phyloP scores from a whole-genome alignment of 2,888 invertebrate genomes.

The Tribolium freemani region DNA sequence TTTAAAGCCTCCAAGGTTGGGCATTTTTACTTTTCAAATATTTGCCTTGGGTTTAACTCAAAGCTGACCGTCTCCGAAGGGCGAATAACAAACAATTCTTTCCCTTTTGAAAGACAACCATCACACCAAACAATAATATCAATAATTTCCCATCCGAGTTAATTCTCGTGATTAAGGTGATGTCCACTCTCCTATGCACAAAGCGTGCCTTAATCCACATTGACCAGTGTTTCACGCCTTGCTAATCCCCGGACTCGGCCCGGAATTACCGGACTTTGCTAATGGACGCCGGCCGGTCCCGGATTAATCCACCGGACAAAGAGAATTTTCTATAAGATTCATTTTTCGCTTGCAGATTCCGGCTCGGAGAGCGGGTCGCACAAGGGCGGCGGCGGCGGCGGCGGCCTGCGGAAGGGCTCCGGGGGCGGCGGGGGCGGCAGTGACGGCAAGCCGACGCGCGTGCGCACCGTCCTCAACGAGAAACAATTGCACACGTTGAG shows the following conservation, averaged over 20 bases:
- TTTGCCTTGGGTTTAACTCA: constrained; percentile 61
- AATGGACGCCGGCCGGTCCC: constrained; percentile 42
- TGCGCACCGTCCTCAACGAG: constrained; percentile 98
- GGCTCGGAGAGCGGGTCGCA: constrained; percentile 92
- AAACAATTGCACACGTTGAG: constrained; percentile 97
- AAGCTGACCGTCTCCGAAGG: constrained; percentile 46
- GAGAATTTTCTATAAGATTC: constrained; percentile 19
- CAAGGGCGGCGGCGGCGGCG: constrained; percentile 78
- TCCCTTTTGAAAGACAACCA: background rate
- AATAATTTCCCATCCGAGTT: background rate
- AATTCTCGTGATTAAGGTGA: constrained; percentile 19
- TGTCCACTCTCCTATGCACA: constrained; percentile 56
- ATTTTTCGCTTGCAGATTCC: constrained; percentile 78
- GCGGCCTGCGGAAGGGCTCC: constrained; percentile 68
- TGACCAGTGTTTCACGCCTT: constrained; percentile 60
- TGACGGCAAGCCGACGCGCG: constrained; percentile 97
- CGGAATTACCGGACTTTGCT: constrained; percentile 45
- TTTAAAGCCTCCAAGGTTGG: constrained; percentile 58
- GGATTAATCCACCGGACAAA: constrained; percentile 39
- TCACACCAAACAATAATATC: background rate
- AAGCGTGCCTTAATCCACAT: constrained; percentile 48
- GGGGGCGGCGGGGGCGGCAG: constrained; percentile 72
- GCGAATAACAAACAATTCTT: constrained; percentile 23
- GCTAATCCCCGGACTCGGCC: constrained; percentile 47
- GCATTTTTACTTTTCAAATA: constrained; percentile 61